Percentiles rank a stretch among this genome's conserved stretches.
Evolutionary conservation across 2,797 vertebrate species (phyloP).

Genomic region (Enteromius afrohamiltoni): DNA sequence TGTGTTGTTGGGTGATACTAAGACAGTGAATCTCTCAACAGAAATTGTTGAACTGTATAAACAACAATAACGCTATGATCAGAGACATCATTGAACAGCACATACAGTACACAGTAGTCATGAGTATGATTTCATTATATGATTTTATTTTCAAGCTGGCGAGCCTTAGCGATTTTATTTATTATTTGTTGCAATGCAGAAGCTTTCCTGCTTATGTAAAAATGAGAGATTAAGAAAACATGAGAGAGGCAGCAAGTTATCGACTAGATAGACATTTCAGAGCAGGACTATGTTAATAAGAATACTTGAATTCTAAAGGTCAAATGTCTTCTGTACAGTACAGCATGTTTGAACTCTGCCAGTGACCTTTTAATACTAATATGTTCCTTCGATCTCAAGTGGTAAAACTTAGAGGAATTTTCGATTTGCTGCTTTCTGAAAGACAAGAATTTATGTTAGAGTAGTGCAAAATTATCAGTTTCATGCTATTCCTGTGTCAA

Average conservation of each 20-base stretch:
- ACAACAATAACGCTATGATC: slow-evolving; percentile 1
- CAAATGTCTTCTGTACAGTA: slow-evolving; percentile 1
- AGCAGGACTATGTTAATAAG: neutral
- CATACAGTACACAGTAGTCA: slow-evolving; percentile 27
- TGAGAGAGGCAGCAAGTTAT: neutral
- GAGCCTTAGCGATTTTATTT: neutral
- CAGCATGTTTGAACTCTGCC: neutral
- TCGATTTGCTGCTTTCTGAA: slow-evolving; percentile 1
- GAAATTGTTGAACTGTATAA: slow-evolving; percentile 9
- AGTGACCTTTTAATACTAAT: slow-evolving; percentile 8
- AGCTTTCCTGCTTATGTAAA: slow-evolving; percentile 6
- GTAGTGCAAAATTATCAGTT: neutral
- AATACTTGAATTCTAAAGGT: neutral
- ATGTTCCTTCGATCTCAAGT: neutral
- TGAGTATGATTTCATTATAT: neutral
- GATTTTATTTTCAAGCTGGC: neutral
- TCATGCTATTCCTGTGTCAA: neutral
- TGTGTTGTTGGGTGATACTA: slow-evolving; percentile 32
- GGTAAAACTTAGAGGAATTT: neutral
- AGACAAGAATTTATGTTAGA: neutral
- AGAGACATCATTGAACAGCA: slow-evolving; percentile 23
- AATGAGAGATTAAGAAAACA: neutral
- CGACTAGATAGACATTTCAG: neutral
- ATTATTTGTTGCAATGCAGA: neutral
- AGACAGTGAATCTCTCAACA: slow-evolving; percentile 23